Conservation (phyloP, 2,888 invertebrate species). For the Rhorus exstirpatorius region DNA sequence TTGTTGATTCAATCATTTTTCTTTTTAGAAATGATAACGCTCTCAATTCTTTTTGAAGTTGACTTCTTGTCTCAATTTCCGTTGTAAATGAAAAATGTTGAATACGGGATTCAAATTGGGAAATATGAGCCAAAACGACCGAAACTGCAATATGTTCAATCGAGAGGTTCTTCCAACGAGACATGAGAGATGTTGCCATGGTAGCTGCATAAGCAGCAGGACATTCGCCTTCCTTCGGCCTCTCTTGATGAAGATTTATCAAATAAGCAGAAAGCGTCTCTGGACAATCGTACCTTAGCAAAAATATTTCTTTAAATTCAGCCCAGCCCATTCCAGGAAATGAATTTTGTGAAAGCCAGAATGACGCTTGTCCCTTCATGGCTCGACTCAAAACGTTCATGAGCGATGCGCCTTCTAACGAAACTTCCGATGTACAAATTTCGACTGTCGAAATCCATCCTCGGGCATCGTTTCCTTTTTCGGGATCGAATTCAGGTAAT, state of each 20-base stretch:
- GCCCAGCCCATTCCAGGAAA: background rate
- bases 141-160: background rate
- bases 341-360: background rate
- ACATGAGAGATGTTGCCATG: background rate
- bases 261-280: background rate
- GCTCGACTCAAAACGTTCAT: background rate
- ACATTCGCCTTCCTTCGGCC: constrained; percentile 8
- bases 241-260: background rate
- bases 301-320: constrained; percentile 8
- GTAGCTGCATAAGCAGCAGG: background rate
- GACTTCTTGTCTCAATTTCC: constrained; percentile 2
- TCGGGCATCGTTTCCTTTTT: background rate
- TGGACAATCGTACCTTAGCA: background rate
- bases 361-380: constrained; percentile 3
- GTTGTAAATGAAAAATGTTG: background rate
- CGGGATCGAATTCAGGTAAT: constrained; percentile 4
- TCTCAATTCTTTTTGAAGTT: constrained; percentile 14
- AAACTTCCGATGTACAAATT: background rate
- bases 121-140: background rate
- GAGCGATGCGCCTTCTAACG: background rate
- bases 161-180: background rate
- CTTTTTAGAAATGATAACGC: constrained; percentile 14
- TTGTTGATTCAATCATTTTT: too few species aligned
- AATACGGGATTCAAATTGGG: constrained; percentile 10
- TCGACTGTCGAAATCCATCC: background rate